These are phyloP conservation scores for Diarsia rubi DNA, from an alignment of 2,888 invertebrate species.

Conservation along the genomic window DNA sequence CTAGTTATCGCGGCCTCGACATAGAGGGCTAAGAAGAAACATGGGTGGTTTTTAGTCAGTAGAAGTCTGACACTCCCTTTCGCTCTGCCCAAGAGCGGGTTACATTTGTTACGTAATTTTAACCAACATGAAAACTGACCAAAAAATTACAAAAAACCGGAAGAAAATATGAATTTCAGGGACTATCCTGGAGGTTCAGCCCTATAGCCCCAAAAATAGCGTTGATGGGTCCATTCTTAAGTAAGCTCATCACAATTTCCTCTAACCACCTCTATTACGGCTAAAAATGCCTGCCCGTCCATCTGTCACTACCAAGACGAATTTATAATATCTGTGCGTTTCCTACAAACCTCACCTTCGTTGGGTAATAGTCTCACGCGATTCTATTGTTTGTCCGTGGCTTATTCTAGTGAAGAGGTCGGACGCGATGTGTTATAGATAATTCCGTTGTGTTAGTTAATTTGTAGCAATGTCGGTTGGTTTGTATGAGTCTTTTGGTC, in stretches of 20 bases:
- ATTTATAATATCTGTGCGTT: constrained; percentile 52
- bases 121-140: no score
- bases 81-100: no score
- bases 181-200: no score
- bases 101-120: no score
- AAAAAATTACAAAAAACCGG: no score
- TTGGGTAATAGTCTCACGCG: constrained; percentile 47
- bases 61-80: no score
- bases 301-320: constrained; percentile 35
- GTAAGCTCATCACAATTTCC: constrained; percentile 51
- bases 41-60: no score
- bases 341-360: constrained; percentile 50
- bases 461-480: not conserved
- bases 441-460: constrained; percentile 21
- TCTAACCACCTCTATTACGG: constrained; percentile 29
- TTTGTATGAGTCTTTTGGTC: not conserved
- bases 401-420: constrained; percentile 41
- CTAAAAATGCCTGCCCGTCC: constrained; percentile 21
- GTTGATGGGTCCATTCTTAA: not conserved
- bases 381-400: constrained; percentile 41
- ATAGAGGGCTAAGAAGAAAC: no score
- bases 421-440: constrained; percentile 45
- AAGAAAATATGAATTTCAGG: no score
- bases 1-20: no score
- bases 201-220: not conserved